Evolutionary conservation across 2,113 vertebrate species (phyloP), one percentile per base, ranked within the genome.

Genomic region (Orcinus orca): DNA sequence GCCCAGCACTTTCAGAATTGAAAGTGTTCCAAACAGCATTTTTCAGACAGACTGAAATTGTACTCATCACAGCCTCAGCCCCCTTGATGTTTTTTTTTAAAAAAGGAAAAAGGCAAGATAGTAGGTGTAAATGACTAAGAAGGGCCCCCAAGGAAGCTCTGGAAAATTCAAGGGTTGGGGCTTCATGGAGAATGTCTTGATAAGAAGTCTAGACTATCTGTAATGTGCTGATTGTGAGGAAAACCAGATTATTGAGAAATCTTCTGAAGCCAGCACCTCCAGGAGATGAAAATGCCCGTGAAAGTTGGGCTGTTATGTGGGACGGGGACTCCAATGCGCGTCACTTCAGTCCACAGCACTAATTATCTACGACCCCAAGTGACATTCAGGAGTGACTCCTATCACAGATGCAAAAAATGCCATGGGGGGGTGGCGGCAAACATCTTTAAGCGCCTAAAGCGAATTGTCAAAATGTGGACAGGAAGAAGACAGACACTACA

Each of bases 201-300:
- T 93, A 97, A 97, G 92, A 89, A 62, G 93, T 95, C 92, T 76
- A 94, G 90, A 94, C 96, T 91, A 95, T 96, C 93, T 96, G 76
- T 38, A 95, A 93, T 80, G 88, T 88, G 84, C 84, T 95, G 97
- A 25, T 91, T 55, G 68, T 88, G 97, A 97, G 50, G 60, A 92
- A 97, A 96, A 90, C 70, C 96, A 98, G 97, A 93, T 95, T 92
- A 97, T 14, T 90, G 95, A 47, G 89, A 87, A 92, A 58, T 12
- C 11, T 41, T 77, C 55, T 14, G 70, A 96, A 70, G 83, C 79
- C 70, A 81, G 36, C 23, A 53, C 58, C 86, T 92, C 10, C 1
- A 26, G 31, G 53, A 89, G 23, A n/a, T 29, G 7, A 92, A 67
- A 84, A 47, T 6, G 33, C 55, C 26, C 68, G 41, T 38, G 41